Percentiles rank a stretch among this genome's conserved stretches.
These are phyloP conservation scores for Anoplophora glabripennis DNA, from an alignment of 1,140 invertebrate genomes.

Conservation along the genomic window DNA sequence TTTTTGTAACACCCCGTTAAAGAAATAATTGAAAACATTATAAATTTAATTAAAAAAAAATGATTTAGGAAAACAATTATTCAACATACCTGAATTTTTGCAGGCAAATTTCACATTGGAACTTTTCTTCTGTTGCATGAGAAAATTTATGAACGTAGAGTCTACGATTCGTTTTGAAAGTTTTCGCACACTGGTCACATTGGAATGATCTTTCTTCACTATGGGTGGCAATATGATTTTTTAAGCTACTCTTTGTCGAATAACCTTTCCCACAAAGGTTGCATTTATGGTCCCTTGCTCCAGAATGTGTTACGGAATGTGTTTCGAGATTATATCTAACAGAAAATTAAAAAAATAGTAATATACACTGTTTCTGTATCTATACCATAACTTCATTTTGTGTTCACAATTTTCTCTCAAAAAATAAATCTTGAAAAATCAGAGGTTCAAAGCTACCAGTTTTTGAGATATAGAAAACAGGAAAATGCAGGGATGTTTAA, in stretches of 20 bases:
- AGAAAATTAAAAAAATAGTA: neutral
- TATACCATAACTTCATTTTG: too few species aligned
- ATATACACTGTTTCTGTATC: too few species aligned
- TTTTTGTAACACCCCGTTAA: too few species aligned
- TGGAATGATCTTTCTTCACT: slow-evolving; percentile 29
- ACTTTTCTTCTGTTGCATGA: slow-evolving; percentile 35
- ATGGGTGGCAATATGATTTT: slow-evolving; percentile 34
- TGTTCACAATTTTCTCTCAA: too few species aligned
- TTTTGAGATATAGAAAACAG: too few species aligned
- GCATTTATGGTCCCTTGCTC: slow-evolving; percentile 34
- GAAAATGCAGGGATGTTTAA: too few species aligned
- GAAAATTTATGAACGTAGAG: slow-evolving; percentile 37
- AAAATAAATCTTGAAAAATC: too few species aligned
- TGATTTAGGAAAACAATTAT: too few species aligned
- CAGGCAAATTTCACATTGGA: slow-evolving; percentile 33
- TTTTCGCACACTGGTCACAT: slow-evolving; percentile 35
- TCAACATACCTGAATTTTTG: slow-evolving; percentile 29
- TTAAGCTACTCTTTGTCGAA: slow-evolving; percentile 33
- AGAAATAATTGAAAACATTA: too few species aligned
- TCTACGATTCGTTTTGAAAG: slow-evolving; percentile 35
- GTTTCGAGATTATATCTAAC: slow-evolving; percentile 36
- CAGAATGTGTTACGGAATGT: slow-evolving; percentile 36
- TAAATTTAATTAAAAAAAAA: too few species aligned
- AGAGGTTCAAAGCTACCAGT: too few species aligned
- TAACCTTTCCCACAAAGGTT: slow-evolving; percentile 31